Evolutionary conservation across 2,888 invertebrate species (phyloP).

Genomic region (Rhamphomyia laevipes): DNA sequence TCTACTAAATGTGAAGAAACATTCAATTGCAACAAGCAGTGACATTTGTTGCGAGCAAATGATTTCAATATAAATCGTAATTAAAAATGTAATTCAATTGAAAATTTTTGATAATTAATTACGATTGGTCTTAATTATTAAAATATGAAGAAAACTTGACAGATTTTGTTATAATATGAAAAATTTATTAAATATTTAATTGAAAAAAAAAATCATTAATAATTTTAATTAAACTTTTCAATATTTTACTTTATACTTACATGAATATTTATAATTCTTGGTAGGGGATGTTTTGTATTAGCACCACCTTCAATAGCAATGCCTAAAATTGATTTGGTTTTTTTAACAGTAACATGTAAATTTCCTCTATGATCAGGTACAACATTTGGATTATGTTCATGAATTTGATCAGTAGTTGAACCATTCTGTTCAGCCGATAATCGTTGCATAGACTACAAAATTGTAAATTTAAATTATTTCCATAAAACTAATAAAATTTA

Average conservation of each 20-base stretch:
- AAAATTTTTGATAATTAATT: too few species aligned
- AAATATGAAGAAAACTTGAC: too few species aligned
- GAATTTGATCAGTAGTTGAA: conserved; percentile 41
- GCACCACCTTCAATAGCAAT: conserved; percentile 96
- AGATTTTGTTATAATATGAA: too few species aligned
- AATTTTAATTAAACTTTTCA: not conserved
- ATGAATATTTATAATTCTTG: conserved; percentile 92
- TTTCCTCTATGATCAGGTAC: conserved; percentile 80
- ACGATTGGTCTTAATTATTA: too few species aligned
- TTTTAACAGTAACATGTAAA: conserved; percentile 78
- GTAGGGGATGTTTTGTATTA: conserved; percentile 88
- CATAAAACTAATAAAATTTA: too few species aligned
- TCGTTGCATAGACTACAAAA: conserved; percentile 59
- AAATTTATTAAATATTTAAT: not conserved
- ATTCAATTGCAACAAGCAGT: too few species aligned
- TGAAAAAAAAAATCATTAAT: not conserved
- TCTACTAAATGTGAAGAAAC: too few species aligned
- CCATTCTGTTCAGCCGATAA: conserved; percentile 48
- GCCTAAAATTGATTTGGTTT: conserved; percentile 87
- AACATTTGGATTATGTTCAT: conserved; percentile 50
- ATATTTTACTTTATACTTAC: conserved; percentile 44
- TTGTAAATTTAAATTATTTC: too few species aligned
- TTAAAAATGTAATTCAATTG: too few species aligned
- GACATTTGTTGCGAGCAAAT: too few species aligned
- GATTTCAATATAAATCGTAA: too few species aligned